Evolutionary conservation across 2,888 invertebrate species (phyloP), one percentile per base, ranked within the genome.

Genomic region (Dynastes tityus): DNA sequence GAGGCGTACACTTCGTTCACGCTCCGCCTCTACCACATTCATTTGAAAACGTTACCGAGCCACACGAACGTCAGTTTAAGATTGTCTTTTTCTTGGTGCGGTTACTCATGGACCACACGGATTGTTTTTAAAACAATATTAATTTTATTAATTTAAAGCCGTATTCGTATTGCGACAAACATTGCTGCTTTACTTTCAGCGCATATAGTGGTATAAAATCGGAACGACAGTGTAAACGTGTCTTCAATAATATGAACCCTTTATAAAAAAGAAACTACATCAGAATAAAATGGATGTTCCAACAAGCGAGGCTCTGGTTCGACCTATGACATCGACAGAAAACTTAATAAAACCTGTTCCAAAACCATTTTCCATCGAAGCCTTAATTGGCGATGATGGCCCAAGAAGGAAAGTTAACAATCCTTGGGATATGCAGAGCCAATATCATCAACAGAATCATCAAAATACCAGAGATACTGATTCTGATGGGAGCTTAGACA

Each of bases 351-450:
- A 88, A 83, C 86, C 88, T 2, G 89, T 90, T 73, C 92, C 92
- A 2, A 91, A 91, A 83, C 91, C 92, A 0, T 92, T 92, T 86
- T 91, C 92, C 0, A 92, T 92, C 65, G 92, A 92, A 86, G 92
- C 92, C 0, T 84, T 92, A 37, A 92, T 92, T 85, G 88, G 89
- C 82, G 88, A 88, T 80, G 85, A 85, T 80, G 87, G 85, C 11
- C 87, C 88, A 11, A 86, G 81, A 80, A 86, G 83, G 68, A 78
- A 78, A 77, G 73, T 81, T 58, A 76, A 73, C 67, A 80, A 80
- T 29, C 81, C 83, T 40, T 86, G 87, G 86, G 83, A 81, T 73
- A 79, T 84, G n/a, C 58, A 76, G 83, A 49, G 82, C 82, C 82
- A 78, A 78, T 79, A 68, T 8, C 76, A 63, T 67, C 81, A 63